A percentile compares a stretch with the other conserved stretches of the same genome.
These are phyloP conservation scores for Triplophysa siluroides DNA, from an alignment of 2,113 vertebrate genomes.

Conservation along the genomic window DNA sequence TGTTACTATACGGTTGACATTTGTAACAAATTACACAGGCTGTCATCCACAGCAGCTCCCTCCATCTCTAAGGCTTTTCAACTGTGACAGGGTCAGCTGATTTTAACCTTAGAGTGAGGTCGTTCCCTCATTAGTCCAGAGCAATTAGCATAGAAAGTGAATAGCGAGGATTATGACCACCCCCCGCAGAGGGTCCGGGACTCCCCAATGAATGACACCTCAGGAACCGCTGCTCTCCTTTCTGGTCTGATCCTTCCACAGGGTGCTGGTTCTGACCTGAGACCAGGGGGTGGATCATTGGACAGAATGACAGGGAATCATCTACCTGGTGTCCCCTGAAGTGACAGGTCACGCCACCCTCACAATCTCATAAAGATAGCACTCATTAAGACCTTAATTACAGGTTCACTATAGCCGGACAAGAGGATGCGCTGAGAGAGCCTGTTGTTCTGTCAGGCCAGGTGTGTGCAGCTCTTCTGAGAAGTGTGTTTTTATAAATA, in stretches of 20 bases:
- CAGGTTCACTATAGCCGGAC: constrained; percentile 82
- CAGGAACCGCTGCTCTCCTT: constrained; percentile 77
- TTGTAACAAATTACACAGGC: background rate
- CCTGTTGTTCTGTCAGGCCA: background rate
- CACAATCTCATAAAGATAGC: constrained; percentile 81
- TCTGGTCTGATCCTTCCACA: constrained; percentile 75
- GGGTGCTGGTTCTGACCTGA: constrained; percentile 11
- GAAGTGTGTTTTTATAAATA: background rate
- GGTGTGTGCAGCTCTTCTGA: background rate
- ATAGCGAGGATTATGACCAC: constrained; percentile 75
- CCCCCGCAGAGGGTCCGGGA: constrained; percentile 75
- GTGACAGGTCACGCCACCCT: constrained; percentile 83
- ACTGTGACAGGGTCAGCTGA: constrained; percentile 1
- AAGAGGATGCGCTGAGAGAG: constrained; percentile 66
- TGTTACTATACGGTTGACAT: background rate
- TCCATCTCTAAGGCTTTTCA: background rate
- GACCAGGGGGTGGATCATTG: constrained; percentile 5
- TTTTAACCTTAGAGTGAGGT: constrained; percentile 5
- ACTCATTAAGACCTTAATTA: constrained; percentile 89
- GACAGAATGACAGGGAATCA: constrained; percentile 53
- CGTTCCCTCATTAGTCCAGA: constrained; percentile 12
- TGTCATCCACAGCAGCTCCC: background rate
- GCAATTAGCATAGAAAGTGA: constrained; percentile 68
- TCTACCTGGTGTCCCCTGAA: constrained; percentile 65
- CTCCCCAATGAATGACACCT: constrained; percentile 79